Conservation (phyloP, 2,888 invertebrate species). For the Netelia inedita region DNA sequence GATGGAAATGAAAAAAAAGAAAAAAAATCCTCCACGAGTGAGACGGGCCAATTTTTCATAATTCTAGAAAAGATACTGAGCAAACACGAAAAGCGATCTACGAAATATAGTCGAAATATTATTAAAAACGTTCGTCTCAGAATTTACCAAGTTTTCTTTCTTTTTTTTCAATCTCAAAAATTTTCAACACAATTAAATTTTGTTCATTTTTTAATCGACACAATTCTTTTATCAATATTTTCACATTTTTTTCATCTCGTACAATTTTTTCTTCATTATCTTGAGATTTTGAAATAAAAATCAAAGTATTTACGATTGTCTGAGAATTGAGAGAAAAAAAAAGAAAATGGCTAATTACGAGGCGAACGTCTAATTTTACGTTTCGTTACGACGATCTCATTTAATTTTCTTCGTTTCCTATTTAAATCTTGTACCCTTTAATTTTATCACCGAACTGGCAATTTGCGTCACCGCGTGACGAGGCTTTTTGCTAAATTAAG, state of each 20-base stretch:
- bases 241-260: not conserved
- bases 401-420: no score
- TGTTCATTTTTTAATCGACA: not conserved
- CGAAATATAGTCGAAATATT: slow-evolving; percentile 19
- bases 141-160: slow-evolving; percentile 7
- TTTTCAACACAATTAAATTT: not conserved
- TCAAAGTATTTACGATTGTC: no score
- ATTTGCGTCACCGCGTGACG: slow-evolving; percentile 59
- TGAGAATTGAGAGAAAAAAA: no score
- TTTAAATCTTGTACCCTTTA: not conserved
- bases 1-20: slow-evolving; percentile 11
- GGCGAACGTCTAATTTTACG: no score
- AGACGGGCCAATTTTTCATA: slow-evolving; percentile 75
- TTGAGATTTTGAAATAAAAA: no score
- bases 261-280: no score
- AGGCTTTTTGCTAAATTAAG: slow-evolving; percentile 64
- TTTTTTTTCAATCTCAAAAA: slow-evolving; percentile 3
- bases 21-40: slow-evolving; percentile 44
- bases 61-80: slow-evolving; percentile 62
- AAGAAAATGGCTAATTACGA: no score
- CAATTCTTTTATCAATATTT: no score
- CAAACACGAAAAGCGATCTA: slow-evolving; percentile 39
- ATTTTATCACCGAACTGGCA: slow-evolving; percentile 39
- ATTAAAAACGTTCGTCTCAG: slow-evolving; percentile 1
- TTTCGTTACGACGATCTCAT: no score